These are phyloP conservation scores for Isurus oxyrinchus DNA, from an alignment of 2,113 vertebrate species.

Conservation along the genomic window DNA sequence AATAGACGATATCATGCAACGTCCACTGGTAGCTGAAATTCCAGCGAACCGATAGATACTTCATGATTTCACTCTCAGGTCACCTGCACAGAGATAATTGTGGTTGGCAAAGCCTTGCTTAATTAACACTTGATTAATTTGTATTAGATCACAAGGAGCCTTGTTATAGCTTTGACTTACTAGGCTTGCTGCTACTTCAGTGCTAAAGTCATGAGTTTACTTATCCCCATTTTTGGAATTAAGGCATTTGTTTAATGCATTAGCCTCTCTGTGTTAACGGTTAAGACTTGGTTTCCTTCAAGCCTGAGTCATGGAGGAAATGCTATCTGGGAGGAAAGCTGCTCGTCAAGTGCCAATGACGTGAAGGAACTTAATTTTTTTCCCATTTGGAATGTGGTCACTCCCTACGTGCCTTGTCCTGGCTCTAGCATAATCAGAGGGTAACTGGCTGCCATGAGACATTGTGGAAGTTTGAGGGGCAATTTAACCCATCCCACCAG, in stretches of 20 bases:
- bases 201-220: background rate
- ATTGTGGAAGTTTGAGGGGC: background rate
- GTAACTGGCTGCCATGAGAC: background rate
- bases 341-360: background rate
- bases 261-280: background rate
- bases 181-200: background rate
- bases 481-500: no score
- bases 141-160: background rate
- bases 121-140: background rate
- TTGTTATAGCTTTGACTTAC: background rate
- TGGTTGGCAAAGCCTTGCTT: background rate
- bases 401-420: background rate
- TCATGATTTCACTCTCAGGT: background rate
- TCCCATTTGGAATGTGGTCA: background rate
- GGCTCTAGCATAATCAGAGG: background rate
- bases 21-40: background rate
- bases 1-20: background rate
- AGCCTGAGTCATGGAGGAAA: background rate
- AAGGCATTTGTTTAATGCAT: background rate
- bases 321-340: background rate
- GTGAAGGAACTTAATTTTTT: background rate
- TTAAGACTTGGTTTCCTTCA: background rate
- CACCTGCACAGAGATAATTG: background rate
- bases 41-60: background rate
- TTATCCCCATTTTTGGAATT: background rate